Percentiles rank a stretch among this genome's conserved stretches.
phyloP scores from a whole-genome alignment of 2,797 vertebrate species.

The Bovichtus variegatus region DNA sequence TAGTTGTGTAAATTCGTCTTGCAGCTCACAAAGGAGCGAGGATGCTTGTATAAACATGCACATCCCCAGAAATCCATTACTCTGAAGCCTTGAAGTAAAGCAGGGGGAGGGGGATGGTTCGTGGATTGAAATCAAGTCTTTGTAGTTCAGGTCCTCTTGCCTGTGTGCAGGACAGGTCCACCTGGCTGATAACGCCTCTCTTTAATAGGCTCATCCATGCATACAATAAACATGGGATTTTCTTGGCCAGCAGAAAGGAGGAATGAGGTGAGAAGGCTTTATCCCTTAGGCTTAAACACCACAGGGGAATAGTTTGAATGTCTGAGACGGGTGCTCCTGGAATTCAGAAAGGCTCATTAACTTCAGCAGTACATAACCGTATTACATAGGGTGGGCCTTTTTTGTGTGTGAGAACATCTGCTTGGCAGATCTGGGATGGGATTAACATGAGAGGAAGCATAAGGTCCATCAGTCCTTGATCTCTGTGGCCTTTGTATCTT shows the following conservation, averaged over 20 bases:
- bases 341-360: constrained; percentile 57
- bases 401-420: constrained; percentile 57
- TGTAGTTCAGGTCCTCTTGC: constrained; percentile 1
- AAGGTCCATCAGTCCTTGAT: constrained; percentile 25
- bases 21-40: neutral
- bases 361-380: constrained; percentile 24
- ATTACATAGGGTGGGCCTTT: constrained; percentile 16
- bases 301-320: constrained; percentile 66
- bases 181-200: constrained; percentile 37
- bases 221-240: constrained; percentile 49
- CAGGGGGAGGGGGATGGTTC: neutral
- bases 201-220: constrained; percentile 41
- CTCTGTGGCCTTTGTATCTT: constrained; percentile 26
- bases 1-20: neutral
- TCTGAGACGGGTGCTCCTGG: constrained; percentile 61
- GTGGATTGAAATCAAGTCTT: constrained; percentile 18
- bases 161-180: constrained; percentile 24
- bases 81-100: constrained; percentile 11
- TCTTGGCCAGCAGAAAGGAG: constrained; percentile 24
- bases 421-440: constrained; percentile 46
- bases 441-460: constrained; percentile 23
- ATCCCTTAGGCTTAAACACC: constrained; percentile 41
- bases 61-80: constrained; percentile 34
- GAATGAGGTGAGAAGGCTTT: constrained; percentile 43
- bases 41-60: constrained; percentile 41